Base-by-base conservation (phyloP, 2,797 vertebrate genomes). In the Diglossa cyanea region DNA sequence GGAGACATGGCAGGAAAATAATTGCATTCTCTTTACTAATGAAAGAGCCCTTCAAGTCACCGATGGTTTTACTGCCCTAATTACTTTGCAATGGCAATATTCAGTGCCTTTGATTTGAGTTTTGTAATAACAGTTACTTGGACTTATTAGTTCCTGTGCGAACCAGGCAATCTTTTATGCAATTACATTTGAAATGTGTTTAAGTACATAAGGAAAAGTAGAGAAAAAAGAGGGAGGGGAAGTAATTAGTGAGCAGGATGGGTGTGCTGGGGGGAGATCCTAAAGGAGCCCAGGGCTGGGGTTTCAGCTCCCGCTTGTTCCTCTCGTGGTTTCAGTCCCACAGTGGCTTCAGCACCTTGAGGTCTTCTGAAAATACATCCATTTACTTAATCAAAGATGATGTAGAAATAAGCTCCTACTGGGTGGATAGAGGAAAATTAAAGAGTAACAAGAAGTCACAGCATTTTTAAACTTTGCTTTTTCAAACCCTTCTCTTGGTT, bases 21-120 rank as follows among this genome's bases (percentile, higher is more conserved):
- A 96, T 96, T 95, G 90, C 61, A 6, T 94, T 94, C 91, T 88
- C 78, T 50, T 80, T 54, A 2, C 37, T 95, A 94, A 91, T 88
- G 87, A 80, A 93, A 54, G 89, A 95, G 82, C 84, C 24, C 78
- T 94, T 91, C 65, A 73, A 79, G 84, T 55, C 0, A 0, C 60
- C 1, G 2, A 13, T 67, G 60, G 89, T 71, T 91, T 80, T 53
- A 24, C 68, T 71, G 75, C 33, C 78, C 89, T 93, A 91, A 96
- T 96, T 88, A 74, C 90, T 88, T 33, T 37, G 91, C 68, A 57
- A 2, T 51, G 78, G 68, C 78, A 73, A 70, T 11, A 16, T 26
- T 73, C 51, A 20, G 57, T n/a, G 68, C 65, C 89, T 93, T 70
- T 83, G 85, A 67, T 91, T 89, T 1, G 48, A 73, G 89, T 67